Base-by-base conservation (phyloP, 1,140 invertebrate species). In the Coboldia fuscipes region DNA sequence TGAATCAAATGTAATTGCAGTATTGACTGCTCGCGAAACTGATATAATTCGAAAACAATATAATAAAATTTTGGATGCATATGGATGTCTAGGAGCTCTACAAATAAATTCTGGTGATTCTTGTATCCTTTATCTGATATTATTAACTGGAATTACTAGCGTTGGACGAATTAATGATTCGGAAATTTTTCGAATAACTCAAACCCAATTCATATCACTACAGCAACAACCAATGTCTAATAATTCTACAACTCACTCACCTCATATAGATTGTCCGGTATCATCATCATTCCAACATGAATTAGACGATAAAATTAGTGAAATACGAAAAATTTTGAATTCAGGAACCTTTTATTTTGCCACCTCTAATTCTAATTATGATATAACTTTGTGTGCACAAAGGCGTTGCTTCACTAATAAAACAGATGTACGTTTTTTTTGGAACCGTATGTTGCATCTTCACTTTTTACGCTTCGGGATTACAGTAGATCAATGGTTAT, bases 301-400 rank as follows among this genome's bases (percentile, higher is more conserved):
- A n/a, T n/a, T n/a, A n/a, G n/a, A n/a, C 43, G 82, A 86, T 41
- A 62, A 76, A 51, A 72, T 90, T 43, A 59, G 68, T 37, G 75
- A 92, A 62, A 57, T n/a, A 10, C 59, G 77, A 36, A 93, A 92
- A 59, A 61, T 97, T 21, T 60, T 97, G 3, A 94, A 89, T 56
- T 94, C 89, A 16, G 90, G 90, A 9, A 93, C 89, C 13, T 96
- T 96, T 56, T 97, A 96, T 51, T 96, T 97, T 56, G 83, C 86
- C 2, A 36, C 39, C 16, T 29, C 24, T 22, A 41, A 15, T 30
- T 56, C 62, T 34, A 50, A 52, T 41, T 66, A 92, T 46, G 89
- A 97, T 62, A 68, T 97, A 16, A 96, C 88, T 9, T 56, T 97
- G 18, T 93, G 88, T 60, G 82, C 83, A 26, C 92, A 97, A 54